Evolutionary conservation across 2,797 vertebrate genomes (phyloP).

Genomic region (Rhincodon typus): DNA sequence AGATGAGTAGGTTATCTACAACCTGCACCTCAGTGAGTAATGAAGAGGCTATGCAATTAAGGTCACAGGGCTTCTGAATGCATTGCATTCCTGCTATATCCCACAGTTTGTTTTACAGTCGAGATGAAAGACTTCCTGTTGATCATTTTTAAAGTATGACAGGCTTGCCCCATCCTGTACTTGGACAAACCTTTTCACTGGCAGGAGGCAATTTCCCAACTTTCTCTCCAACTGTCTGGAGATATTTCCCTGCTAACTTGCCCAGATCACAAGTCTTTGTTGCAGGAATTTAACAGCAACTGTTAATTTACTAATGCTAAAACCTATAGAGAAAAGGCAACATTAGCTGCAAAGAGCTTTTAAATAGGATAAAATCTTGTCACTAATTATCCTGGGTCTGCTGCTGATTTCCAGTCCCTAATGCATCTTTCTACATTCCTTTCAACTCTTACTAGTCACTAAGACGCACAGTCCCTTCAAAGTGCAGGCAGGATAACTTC

Average conservation of each 20-base stretch:
- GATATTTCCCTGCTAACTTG: not conserved
- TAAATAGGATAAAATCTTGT: not conserved
- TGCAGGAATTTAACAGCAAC: no score
- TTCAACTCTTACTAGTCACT: not conserved
- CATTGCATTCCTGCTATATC: not conserved
- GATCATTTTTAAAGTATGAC: not conserved
- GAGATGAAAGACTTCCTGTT: not conserved
- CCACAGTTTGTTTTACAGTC: not conserved
- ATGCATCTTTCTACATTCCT: not conserved
- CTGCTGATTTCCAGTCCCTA: not conserved
- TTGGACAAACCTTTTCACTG: not conserved
- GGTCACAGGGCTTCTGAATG: not conserved
- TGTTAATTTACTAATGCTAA: no score
- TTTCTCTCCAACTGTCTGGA: not conserved
- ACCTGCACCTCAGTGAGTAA: not conserved
- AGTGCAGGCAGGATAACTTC: not conserved
- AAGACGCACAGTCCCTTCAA: not conserved
- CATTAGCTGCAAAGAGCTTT: no score
- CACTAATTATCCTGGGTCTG: not conserved
- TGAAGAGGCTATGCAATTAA: not conserved
- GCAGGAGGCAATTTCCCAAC: not conserved
- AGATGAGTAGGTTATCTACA: not conserved
- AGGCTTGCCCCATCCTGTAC: no score
- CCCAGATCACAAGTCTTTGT: not conserved
- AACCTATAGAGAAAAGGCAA: no score